These are phyloP conservation scores for Eubasilissa regina DNA, from an alignment of 1,140 invertebrate genomes.

Conservation along the genomic window DNA sequence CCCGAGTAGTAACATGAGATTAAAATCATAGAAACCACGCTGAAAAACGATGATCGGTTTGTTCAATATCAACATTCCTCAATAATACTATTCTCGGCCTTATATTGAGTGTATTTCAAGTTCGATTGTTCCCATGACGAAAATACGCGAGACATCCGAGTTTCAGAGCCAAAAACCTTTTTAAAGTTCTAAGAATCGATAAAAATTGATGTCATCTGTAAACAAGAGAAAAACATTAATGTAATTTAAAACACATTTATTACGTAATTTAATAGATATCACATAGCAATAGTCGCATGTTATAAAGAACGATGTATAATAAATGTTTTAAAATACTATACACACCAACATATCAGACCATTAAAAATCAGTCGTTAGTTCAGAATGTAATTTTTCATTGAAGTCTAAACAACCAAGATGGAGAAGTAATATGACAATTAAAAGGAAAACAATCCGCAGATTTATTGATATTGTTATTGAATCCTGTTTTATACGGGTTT, in stretches of 20 bases:
- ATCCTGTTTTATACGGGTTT: conserved; percentile 31
- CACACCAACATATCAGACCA: neutral
- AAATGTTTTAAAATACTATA: no score
- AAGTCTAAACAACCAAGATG: neutral
- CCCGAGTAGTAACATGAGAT: no score
- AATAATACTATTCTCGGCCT: no score
- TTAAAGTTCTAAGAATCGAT: neutral
- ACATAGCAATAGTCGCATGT: neutral
- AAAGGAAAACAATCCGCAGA: conserved; percentile 36
- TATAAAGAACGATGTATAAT: neutral
- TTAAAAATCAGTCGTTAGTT: conserved; percentile 17
- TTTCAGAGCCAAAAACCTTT: no score
- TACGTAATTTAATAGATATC: neutral
- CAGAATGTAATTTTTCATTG: neutral
- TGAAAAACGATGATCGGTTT: no score
- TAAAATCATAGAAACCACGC: no score
- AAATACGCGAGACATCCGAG: no score
- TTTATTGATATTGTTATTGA: conserved; percentile 40
- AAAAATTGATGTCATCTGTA: neutral
- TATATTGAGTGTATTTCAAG: no score
- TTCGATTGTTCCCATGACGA: no score
- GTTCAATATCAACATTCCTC: no score
- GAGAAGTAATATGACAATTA: conserved; percentile 38
- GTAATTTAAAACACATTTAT: conserved; percentile 1
- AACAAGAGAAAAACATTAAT: neutral